These are phyloP conservation scores for Lycia hirtaria DNA, from an alignment of 2,888 invertebrate species.

Conservation along the genomic window DNA sequence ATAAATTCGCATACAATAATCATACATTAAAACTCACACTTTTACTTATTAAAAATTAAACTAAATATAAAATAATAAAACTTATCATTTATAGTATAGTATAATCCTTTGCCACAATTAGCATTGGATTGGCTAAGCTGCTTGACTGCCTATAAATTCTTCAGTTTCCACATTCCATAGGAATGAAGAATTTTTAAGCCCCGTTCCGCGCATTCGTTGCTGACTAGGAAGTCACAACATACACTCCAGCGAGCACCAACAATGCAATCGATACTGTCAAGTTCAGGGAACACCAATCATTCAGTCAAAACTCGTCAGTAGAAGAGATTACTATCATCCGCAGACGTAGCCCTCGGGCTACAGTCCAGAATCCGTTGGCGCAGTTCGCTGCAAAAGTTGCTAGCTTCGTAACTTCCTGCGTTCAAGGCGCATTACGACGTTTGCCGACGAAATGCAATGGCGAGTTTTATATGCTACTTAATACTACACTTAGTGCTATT, in stretches of 20 bases:
- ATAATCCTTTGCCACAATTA: slow-evolving; percentile 46
- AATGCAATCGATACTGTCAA: slow-evolving; percentile 41
- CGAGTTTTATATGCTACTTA: slow-evolving; percentile 57
- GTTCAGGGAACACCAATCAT: slow-evolving; percentile 35
- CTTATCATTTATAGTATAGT: slow-evolving; percentile 22
- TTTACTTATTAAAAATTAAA: slow-evolving; percentile 6
- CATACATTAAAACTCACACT: not conserved
- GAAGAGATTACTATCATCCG: slow-evolving; percentile 25
- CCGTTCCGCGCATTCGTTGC: slow-evolving; percentile 48
- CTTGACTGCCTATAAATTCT: slow-evolving; percentile 48
- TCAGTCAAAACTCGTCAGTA: slow-evolving; percentile 30
- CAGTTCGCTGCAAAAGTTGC: slow-evolving; percentile 49
- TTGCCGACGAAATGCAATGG: slow-evolving; percentile 51
- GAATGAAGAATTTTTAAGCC: slow-evolving; percentile 46
- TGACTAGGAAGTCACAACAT: slow-evolving; percentile 65
- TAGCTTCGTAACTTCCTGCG: slow-evolving; percentile 70
- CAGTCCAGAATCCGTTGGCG: slow-evolving; percentile 37
- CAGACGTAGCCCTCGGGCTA: slow-evolving; percentile 39
- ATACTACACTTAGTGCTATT: slow-evolving; percentile 63
- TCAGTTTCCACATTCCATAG: slow-evolving; percentile 15
- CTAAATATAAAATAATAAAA: slow-evolving; percentile 36
- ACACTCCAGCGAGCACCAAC: slow-evolving; percentile 36
- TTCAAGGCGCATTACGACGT: slow-evolving; percentile 52
- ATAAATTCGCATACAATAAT: slow-evolving; percentile 35
- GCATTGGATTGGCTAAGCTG: slow-evolving; percentile 47